These are phyloP conservation scores for Xestoiulus laeticollis DNA, from an alignment of 2,888 invertebrate genomes.

Conservation along the genomic window DNA sequence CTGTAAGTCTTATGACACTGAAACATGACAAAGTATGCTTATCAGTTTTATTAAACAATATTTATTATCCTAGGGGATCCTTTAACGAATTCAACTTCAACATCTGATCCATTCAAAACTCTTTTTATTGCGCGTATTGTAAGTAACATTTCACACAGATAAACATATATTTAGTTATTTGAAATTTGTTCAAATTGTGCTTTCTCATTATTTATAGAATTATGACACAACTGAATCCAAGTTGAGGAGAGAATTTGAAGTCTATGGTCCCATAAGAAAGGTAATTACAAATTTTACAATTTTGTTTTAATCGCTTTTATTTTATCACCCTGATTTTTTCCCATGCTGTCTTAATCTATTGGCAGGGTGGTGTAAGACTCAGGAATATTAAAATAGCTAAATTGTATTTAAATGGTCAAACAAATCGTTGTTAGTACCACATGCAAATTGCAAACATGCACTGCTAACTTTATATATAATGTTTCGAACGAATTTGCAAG, in stretches of 20 bases:
- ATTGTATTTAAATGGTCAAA: neutral
- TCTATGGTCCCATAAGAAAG: slow-evolving; percentile 97
- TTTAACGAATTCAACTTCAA: slow-evolving; percentile 77
- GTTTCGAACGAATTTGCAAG: neutral
- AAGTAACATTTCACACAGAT: slow-evolving; percentile 66
- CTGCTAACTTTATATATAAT: neutral
- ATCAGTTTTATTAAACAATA: neutral
- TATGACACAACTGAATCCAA: slow-evolving; percentile 99
- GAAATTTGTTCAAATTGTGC: neutral
- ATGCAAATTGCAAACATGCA: neutral
- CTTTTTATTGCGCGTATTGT: slow-evolving; percentile 96
- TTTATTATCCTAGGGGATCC: slow-evolving; percentile 80
- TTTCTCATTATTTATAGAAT: slow-evolving; percentile 75
- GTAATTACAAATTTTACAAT: slow-evolving; percentile 70
- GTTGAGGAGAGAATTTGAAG: slow-evolving; percentile 95
- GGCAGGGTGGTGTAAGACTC: neutral
- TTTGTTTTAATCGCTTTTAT: slow-evolving; percentile 52
- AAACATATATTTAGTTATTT: neutral
- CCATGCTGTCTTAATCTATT: neutral
- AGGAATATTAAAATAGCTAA: neutral
- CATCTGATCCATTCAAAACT: slow-evolving; percentile 95
- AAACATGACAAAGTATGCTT: neutral
- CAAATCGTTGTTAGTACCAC: neutral
- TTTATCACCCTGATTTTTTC: neutral
- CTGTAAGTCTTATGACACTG: slow-evolving; percentile 66